These are phyloP conservation scores for Philopedon plagiatum DNA, from an alignment of 2,888 invertebrate genomes.

Conservation along the genomic window DNA sequence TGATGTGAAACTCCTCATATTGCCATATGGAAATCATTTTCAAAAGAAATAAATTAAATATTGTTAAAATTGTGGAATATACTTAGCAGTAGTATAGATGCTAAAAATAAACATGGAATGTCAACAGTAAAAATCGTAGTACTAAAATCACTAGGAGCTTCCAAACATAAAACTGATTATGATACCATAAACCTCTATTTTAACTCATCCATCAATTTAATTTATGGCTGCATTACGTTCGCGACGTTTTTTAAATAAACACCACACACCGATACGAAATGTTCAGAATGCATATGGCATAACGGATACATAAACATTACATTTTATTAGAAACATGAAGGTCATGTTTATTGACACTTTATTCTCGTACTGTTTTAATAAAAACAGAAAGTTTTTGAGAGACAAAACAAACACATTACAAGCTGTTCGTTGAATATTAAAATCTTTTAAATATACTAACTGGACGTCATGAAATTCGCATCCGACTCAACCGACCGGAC, in stretches of 20 bases:
- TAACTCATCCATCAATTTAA: constrained; percentile 10
- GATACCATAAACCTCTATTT: constrained; percentile 8
- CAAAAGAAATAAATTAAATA: too few species aligned
- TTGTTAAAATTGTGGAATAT: too few species aligned
- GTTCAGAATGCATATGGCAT: constrained; percentile 15
- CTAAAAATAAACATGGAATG: background rate
- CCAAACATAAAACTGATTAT: constrained; percentile 11
- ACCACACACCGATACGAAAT: constrained; percentile 5
- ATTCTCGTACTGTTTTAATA: constrained; percentile 10
- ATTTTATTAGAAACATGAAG: constrained; percentile 1
- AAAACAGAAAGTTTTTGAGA: background rate
- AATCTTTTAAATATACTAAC: too few species aligned
- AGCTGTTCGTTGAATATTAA: background rate
- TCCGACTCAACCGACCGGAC: too few species aligned
- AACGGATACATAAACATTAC: constrained; percentile 20
- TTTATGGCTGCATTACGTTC: constrained; percentile 7
- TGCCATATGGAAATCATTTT: too few species aligned
- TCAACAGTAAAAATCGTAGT: background rate
- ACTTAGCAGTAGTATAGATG: too few species aligned
- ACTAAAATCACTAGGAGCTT: background rate
- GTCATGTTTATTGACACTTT: constrained; percentile 21
- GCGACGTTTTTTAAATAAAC: constrained; percentile 5
- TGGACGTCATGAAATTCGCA: too few species aligned
- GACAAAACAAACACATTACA: background rate
- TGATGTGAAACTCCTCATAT: too few species aligned